Evolutionary conservation across 2,888 invertebrate genomes (phyloP), one percentile per base, ranked within the genome.

Genomic region (Herminia tarsipennalis): DNA sequence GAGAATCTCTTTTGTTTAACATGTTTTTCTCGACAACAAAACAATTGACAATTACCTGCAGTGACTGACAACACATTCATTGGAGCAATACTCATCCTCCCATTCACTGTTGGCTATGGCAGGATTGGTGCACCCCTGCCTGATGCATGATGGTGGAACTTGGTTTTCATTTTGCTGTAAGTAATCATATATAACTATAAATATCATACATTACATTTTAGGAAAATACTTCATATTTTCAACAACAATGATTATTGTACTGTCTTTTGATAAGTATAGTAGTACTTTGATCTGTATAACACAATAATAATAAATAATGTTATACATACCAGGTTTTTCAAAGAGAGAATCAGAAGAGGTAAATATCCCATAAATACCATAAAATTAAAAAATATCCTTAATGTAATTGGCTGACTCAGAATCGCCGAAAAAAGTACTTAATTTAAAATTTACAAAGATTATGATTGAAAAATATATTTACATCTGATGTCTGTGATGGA

Each of bases 51-150:
- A 53, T 67, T 80, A 92, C 95, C 97, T 96, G 95, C 98, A 98
- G 88, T 98, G 98, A 84, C 95, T 96, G 82, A 98, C 97, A 59
- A 98, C 98, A 91, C 98, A 98, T 87, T 98, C 98, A 88, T 98
- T 98, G 88, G 98, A 97, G 93, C 98, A 98, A 86, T 98, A 98
- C 85, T 98, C 98, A 82, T 97, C 97, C 85, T 98, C 98, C 98
- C 98, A 98, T 88, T 98, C 98, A 58, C 95, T 95, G 92, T 96
- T 98, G 62, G 97, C 94, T 71, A 98, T 95, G 57, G 98, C 97
- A 29, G 95, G 95, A 89, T 98, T 98, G 56, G 95, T 95, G 87
- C 98, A 98, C 63, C 98, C 98, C 74, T 95, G 95, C 53, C 98
- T 95, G 74, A 97, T 96, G 88, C 97, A 97, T 47, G 95, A 93